Evolutionary conservation across 2,888 invertebrate genomes (phyloP).

Genomic region (Platycnemis pennipes): DNA sequence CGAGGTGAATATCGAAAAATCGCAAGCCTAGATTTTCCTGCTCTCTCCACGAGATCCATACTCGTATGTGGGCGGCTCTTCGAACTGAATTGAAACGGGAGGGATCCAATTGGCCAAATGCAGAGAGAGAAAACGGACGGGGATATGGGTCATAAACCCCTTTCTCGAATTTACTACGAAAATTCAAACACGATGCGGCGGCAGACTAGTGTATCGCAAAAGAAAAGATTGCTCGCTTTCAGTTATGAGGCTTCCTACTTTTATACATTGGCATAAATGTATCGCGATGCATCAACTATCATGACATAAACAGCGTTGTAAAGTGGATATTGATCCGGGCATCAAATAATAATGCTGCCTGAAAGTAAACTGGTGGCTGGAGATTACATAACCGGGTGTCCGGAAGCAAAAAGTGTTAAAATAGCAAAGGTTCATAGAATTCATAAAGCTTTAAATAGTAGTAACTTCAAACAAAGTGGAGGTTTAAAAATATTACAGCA

Average conservation of each 20-base stretch:
- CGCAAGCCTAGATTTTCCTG: not conserved
- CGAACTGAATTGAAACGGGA: not conserved
- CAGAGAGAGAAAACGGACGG: not conserved
- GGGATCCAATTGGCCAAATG: not conserved
- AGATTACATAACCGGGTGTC: too few species aligned
- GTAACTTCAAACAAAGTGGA: too few species aligned
- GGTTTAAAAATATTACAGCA: too few species aligned
- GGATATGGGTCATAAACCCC: not conserved
- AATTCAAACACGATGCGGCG: not conserved
- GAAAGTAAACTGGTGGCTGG: too few species aligned
- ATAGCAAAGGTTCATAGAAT: too few species aligned
- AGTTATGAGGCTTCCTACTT: not conserved
- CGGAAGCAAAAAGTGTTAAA: too few species aligned
- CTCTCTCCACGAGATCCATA: not conserved
- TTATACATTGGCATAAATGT: too few species aligned
- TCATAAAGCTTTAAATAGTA: too few species aligned
- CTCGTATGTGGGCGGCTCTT: not conserved
- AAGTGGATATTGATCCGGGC: not conserved
- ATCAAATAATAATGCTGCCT: too few species aligned
- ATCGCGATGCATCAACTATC: too few species aligned
- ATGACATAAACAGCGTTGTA: not conserved
- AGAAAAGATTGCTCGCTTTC: not conserved
- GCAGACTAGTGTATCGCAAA: not conserved
- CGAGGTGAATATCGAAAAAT: too few species aligned
- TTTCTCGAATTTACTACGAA: not conserved